Conservation (phyloP, 2,797 vertebrate species). For the Chaenodraco wilsoni region DNA sequence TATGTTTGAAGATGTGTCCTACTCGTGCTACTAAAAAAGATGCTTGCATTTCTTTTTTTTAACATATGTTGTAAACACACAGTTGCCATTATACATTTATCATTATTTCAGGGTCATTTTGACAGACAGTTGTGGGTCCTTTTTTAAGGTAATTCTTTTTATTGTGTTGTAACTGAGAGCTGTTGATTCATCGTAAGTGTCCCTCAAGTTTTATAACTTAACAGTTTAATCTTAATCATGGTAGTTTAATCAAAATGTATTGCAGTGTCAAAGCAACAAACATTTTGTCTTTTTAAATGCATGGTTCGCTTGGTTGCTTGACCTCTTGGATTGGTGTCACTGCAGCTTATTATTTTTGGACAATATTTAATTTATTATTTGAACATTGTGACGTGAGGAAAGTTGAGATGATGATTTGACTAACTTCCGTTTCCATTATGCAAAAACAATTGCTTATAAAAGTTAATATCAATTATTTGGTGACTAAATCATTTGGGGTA, state of each 20-base stretch:
- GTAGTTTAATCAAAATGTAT: too few species aligned
- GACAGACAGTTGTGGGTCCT: not conserved
- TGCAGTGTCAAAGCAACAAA: not conserved
- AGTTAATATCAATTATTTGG: not conserved
- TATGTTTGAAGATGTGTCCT: constrained; percentile 43
- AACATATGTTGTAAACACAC: not conserved
- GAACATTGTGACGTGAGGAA: not conserved
- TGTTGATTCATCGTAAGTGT: not conserved
- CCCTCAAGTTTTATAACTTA: too few species aligned
- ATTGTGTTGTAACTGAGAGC: not conserved
- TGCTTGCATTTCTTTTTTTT: not conserved
- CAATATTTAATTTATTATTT: not conserved
- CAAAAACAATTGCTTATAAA: not conserved
- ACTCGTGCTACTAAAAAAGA: not conserved
- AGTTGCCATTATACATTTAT: not conserved
- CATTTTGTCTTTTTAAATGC: not conserved
- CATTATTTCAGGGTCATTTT: too few species aligned
- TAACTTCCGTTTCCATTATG: not conserved
- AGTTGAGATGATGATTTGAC: not conserved
- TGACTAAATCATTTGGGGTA: not conserved
- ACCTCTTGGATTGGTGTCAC: not conserved
- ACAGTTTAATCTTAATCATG: too few species aligned
- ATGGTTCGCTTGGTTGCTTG: too few species aligned
- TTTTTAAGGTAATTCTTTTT: not conserved
- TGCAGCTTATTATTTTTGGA: too few species aligned